Percentiles rank a stretch among this genome's conserved stretches.
These are phyloP conservation scores for Slavum lentiscoides DNA, from an alignment of 2,888 invertebrate genomes.

Conservation along the genomic window DNA sequence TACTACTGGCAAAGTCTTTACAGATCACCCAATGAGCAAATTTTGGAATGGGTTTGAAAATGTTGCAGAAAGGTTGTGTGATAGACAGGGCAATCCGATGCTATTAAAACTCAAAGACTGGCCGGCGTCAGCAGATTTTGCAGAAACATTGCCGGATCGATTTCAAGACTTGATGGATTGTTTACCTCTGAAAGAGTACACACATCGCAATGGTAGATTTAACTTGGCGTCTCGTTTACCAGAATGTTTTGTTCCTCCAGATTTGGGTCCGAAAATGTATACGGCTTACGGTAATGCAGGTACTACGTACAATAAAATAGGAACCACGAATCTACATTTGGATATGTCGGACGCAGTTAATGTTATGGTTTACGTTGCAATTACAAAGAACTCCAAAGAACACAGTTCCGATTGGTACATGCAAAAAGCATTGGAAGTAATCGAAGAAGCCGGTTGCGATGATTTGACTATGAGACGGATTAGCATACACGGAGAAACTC, in stretches of 20 bases:
- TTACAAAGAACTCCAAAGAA: conserved; percentile 79
- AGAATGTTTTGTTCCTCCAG: conserved; percentile 90
- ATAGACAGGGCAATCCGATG: conserved; percentile 83
- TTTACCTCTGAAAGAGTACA: conserved; percentile 88
- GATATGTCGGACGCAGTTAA: conserved; percentile 98
- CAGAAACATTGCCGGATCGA: conserved; percentile 65
- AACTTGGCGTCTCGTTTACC: conserved; percentile 92
- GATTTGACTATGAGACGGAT: conserved; percentile 78
- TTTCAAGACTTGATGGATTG: conserved; percentile 88
- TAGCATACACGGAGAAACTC: conserved; percentile 76
- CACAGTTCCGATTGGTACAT: conserved; percentile 64
- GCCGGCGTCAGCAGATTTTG: conserved; percentile 82
- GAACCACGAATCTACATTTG: conserved; percentile 94
- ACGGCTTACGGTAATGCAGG: conserved; percentile 92
- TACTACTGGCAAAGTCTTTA: conserved; percentile 84
- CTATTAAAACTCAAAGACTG: conserved; percentile 93
- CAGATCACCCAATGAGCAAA: conserved; percentile 83
- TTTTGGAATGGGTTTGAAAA: conserved; percentile 98
- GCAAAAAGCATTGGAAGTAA: conserved; percentile 80
- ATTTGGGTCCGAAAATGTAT: conserved; percentile 98
- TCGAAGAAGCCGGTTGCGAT: conserved; percentile 92
- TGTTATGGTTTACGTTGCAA: conserved; percentile 94
- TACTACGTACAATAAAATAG: conserved; percentile 71
- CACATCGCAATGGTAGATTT: conserved; percentile 80
- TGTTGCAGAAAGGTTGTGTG: conserved; percentile 76